Conservation (phyloP, 2,888 invertebrate genomes). For the Limnephilus rhombicus region DNA sequence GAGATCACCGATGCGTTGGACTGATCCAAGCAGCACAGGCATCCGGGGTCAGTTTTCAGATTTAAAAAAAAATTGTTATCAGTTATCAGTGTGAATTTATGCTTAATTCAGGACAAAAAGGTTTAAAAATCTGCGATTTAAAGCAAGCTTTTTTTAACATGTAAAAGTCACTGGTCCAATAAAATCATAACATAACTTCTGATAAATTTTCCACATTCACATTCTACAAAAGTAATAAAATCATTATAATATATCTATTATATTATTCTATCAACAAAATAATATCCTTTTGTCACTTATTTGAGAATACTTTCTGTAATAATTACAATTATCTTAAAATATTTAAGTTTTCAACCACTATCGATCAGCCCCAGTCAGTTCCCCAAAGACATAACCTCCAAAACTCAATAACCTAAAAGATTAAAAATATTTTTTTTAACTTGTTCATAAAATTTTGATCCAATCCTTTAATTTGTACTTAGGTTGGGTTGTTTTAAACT, state of each 20-base stretch:
- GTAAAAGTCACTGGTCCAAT: not conserved
- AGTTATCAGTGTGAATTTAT: not conserved
- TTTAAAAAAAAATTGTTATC: not conserved
- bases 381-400: not conserved
- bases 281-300: constrained; percentile 51
- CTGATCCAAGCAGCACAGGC: no score
- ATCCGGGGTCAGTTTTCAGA: no score
- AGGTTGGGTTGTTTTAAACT: not conserved
- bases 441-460: no score
- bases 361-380: not conserved
- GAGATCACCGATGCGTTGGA: no score
- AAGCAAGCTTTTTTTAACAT: no score
- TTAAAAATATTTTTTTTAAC: no score
- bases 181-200: not conserved
- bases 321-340: constrained; percentile 30
- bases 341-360: constrained; percentile 4
- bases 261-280: constrained; percentile 46
- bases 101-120: not conserved
- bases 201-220: not conserved
- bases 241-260: not conserved
- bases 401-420: not conserved
- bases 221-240: not conserved
- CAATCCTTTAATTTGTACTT: not conserved
- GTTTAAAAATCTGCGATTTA: not conserved
- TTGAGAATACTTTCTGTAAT: constrained; percentile 54